A percentile compares a stretch with the other conserved stretches of the same genome.
These are phyloP conservation scores for Scleropages formosus DNA, from an alignment of 2,797 vertebrate genomes.

Conservation along the genomic window DNA sequence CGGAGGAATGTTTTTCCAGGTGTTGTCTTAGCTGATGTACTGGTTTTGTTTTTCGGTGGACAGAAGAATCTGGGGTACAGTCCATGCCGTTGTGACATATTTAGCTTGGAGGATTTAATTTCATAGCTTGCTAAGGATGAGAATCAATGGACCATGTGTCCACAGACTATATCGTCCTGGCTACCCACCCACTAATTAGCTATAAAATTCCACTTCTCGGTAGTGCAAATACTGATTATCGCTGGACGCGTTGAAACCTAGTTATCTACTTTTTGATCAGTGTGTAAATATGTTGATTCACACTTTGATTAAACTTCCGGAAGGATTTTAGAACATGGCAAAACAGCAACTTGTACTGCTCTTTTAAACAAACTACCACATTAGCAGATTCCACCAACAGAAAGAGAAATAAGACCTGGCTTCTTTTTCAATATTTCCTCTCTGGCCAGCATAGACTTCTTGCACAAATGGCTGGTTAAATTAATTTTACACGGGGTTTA, in stretches of 20 bases:
- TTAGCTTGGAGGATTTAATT: conserved; percentile 4
- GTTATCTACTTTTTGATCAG: neutral
- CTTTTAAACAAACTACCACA: neutral
- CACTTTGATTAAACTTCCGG: neutral
- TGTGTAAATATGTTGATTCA: conserved; percentile 17
- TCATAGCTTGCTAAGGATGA: neutral
- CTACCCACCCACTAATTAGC: neutral
- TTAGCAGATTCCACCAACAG: neutral
- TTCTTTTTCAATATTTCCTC: conserved; percentile 6
- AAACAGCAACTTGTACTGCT: neutral
- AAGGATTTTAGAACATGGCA: neutral
- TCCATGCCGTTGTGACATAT: neutral
- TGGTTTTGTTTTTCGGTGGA: conserved; percentile 32
- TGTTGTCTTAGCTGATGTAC: conserved; percentile 67
- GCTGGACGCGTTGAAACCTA: neutral
- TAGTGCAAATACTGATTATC: neutral
- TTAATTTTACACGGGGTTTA: conserved; percentile 23
- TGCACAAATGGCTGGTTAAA: conserved; percentile 21
- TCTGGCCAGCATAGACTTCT: neutral
- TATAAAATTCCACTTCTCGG: too few relatives aligned
- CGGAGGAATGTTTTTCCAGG: conserved; percentile 65
- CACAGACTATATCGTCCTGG: neutral
- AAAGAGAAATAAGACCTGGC: neutral
- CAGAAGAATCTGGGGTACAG: neutral
- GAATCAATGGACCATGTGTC: neutral